Evolutionary conservation across 2,113 vertebrate species (phyloP).

Genomic region (Eulacestoma nigropectus): DNA sequence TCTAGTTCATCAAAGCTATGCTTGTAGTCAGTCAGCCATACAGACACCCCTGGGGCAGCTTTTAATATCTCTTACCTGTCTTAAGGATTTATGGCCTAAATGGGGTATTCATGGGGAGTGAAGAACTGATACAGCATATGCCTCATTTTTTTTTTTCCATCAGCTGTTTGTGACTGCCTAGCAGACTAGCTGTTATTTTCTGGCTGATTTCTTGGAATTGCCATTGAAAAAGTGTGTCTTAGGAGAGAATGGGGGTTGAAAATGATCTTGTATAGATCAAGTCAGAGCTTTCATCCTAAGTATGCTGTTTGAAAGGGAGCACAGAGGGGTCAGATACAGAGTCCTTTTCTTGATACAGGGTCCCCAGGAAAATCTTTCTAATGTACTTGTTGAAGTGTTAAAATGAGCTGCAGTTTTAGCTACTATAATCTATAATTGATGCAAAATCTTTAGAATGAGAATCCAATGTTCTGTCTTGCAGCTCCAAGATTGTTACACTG

Average conservation of each 20-base stretch:
- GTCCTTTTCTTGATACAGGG: neutral
- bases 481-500: neutral
- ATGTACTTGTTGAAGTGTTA: neutral
- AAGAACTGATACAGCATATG: neutral
- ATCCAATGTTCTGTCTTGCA: neutral
- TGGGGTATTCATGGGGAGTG: neutral
- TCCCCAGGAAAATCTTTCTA: neutral
- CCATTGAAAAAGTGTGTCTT: neutral
- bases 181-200: neutral
- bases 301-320: neutral
- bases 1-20: neutral
- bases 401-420: neutral
- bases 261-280: neutral
- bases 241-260: neutral
- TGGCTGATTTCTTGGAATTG: neutral
- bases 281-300: neutral
- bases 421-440: neutral
- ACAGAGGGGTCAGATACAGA: neutral
- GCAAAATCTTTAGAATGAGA: neutral
- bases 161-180: neutral
- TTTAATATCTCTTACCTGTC: neutral
- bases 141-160: neutral
- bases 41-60: neutral
- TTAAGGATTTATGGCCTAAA: neutral
- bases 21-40: neutral